Conservation (phyloP, 2,113 vertebrate genomes). For the Heloderma charlesbogerti region DNA sequence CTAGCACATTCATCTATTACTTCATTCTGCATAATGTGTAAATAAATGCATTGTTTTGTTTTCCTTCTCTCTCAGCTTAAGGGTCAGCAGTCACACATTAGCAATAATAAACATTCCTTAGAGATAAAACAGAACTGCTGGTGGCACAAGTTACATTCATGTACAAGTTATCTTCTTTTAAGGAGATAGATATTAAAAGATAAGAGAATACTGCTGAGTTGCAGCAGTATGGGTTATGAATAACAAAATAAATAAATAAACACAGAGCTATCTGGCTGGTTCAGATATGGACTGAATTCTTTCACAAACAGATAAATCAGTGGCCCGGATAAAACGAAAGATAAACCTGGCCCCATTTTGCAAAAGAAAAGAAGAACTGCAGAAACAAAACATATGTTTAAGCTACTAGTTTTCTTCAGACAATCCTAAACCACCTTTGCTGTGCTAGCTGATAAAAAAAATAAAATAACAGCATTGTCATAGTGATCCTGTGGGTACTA, state of each 20-base stretch:
- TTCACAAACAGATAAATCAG: conserved; percentile 49
- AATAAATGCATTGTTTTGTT: neutral
- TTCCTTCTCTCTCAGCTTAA: neutral
- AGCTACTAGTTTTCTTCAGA: conserved; percentile 48
- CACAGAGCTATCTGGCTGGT: conserved; percentile 20
- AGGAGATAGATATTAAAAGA: neutral
- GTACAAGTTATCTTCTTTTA: neutral
- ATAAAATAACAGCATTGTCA: neutral
- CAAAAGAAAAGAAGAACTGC: neutral
- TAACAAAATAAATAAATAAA: neutral
- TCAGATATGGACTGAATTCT: conserved; percentile 59
- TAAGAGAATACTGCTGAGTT: neutral
- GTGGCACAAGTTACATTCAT: neutral
- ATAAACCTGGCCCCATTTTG: neutral
- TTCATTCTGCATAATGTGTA: neutral
- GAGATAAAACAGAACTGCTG: neutral
- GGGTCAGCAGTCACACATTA: neutral
- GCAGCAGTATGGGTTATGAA: neutral
- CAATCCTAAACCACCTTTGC: conserved; percentile 37
- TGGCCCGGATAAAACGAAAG: neutral
- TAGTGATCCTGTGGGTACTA: neutral
- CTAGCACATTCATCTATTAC: neutral
- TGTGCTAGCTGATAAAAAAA: neutral
- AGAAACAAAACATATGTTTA: conserved; percentile 39
- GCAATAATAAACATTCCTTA: neutral